Percentiles rank a stretch among this genome's conserved stretches.
Evolutionary conservation across 2,888 invertebrate species (phyloP).

Genomic region (Pristionchus maxplancki): DNA sequence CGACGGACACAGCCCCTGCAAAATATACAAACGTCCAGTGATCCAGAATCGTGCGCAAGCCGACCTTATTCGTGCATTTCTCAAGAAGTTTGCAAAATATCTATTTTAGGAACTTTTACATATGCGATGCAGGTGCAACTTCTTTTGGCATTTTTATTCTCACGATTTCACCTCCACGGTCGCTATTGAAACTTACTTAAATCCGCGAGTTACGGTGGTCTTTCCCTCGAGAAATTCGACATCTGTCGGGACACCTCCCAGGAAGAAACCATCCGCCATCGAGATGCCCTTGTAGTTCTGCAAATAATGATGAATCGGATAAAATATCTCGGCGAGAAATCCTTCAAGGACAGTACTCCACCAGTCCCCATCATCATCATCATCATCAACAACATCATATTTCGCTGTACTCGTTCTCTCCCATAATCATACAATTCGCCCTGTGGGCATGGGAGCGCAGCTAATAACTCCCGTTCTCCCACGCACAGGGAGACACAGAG

Average conservation of each 20-base stretch:
- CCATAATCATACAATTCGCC: neutral
- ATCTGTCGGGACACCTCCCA: conserved; percentile 65
- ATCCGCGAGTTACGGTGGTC: conserved; percentile 59
- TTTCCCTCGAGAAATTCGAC: conserved; percentile 62
- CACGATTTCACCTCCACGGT: too few relatives aligned
- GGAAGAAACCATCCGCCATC: conserved; percentile 65
- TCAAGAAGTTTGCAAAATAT: too few relatives aligned
- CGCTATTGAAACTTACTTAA: conserved; percentile 55
- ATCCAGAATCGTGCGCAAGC: too few relatives aligned
- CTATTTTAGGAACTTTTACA: too few relatives aligned
- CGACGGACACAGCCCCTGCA: conserved; percentile 50
- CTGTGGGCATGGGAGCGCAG: neutral
- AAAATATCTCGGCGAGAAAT: too few relatives aligned
- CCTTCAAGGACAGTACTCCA: too few relatives aligned
- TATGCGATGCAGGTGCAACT: too few relatives aligned
- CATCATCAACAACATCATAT: too few relatives aligned
- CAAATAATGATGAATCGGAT: too few relatives aligned
- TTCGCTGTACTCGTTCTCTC: neutral
- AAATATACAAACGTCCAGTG: neutral
- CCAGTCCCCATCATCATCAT: too few relatives aligned
- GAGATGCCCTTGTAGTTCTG: conserved; percentile 68
- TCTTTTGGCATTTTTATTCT: too few relatives aligned
- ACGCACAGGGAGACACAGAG: neutral
- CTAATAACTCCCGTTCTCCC: neutral
- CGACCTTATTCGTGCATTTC: too few relatives aligned